Base-by-base conservation (phyloP, 1,140 invertebrate genomes). In the Euura lappo region DNA sequence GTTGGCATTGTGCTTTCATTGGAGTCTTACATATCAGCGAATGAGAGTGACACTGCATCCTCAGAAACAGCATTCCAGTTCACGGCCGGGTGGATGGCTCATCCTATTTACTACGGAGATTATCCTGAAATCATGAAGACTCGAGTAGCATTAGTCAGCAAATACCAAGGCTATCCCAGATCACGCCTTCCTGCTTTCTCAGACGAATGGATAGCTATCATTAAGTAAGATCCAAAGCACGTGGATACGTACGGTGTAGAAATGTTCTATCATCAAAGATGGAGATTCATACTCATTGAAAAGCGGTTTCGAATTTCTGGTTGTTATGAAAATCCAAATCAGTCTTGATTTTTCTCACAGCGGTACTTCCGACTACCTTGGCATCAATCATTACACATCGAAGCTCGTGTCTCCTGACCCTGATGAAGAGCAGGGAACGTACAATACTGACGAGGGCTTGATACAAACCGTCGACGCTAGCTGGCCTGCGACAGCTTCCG, bases 141-240 rank as follows among this genome's bases (percentile, higher is more conserved):
- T 71, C 87, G 87, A 44, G 84, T 91, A 2, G 87, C 81, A 2
- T 80, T 80, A 10, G 86, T 88, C 72, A 91, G 90, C 76, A 72
- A 74, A 69, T 77, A 77, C 2, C 89, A 91, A 78, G 88, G 88
- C 69, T 80, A 89, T 4, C 60, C 74, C 4, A 82, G 80, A 42
- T 81, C 89, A 3, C 85, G 90, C 28, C 77, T 91, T 6, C 86
- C 89, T 45, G 84, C 85, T 69, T 89, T 91, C 70, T 85, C 85
- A 11, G 77, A 81, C 42, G 80, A 87, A 71, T 88, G 88, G 85
- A 87, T 85, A 60, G 51, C 51, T n/a, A 60, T 60, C 13, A 60
- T 60, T 11, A 60, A 60, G 51, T 60, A 8, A 28, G 1, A 28
- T 28, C 28, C 0, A 28, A 28, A 28, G 28, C 28, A 28, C 28